These are phyloP conservation scores for Oceanodroma leucorhoa DNA, from an alignment of 2,797 vertebrate species.

Conservation along the genomic window DNA sequence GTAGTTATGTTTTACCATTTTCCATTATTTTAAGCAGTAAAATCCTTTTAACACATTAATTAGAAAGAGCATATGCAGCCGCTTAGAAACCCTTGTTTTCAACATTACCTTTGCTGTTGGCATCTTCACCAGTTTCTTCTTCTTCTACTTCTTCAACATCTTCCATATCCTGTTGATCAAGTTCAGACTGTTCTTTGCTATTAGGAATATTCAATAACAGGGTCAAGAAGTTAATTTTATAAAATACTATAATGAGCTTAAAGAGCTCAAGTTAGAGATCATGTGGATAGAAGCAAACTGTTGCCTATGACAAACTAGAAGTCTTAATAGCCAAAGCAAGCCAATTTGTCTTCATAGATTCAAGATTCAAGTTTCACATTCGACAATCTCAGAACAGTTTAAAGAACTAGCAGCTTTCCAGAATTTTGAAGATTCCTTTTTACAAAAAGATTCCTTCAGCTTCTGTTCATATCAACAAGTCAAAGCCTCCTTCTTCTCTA, in stretches of 20 bases:
- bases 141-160: conserved; percentile 98
- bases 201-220: conserved; percentile 2
- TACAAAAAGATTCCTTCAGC: neutral
- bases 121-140: conserved; percentile 93
- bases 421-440: neutral
- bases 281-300: neutral
- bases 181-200: conserved; percentile 96
- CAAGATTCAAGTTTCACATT: neutral
- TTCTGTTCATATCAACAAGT: neutral
- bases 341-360: neutral
- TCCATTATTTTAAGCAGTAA: neutral
- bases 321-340: neutral
- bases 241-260: neutral
- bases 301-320: neutral
- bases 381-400: neutral
- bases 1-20: neutral
- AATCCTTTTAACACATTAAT: neutral
- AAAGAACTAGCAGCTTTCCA: neutral
- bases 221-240: neutral
- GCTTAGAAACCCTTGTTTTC: neutral
- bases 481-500: neutral
- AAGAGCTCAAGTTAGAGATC: neutral
- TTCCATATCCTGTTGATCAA: conserved; percentile 98
- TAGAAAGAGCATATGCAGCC: neutral
- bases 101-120: conserved; percentile 91